These are phyloP conservation scores for Anisognathus igniventris DNA, from an alignment of 2,797 vertebrate species.

Conservation along the genomic window DNA sequence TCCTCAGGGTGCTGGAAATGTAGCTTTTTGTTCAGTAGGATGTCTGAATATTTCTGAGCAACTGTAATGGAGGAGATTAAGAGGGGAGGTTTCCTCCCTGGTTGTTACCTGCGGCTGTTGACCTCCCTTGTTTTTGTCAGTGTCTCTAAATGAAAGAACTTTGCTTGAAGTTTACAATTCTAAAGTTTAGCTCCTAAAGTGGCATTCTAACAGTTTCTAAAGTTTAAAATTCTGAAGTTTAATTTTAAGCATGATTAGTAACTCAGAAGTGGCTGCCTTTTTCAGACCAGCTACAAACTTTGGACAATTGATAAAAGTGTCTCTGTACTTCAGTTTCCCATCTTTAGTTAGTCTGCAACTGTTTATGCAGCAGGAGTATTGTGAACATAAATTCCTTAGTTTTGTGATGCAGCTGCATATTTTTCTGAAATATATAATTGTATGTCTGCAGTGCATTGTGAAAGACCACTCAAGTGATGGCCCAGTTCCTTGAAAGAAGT, in stretches of 20 bases:
- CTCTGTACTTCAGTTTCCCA: neutral
- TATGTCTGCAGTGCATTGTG: neutral
- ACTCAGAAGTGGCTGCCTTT: neutral
- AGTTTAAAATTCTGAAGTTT: neutral
- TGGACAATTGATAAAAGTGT: neutral
- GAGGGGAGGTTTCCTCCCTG: neutral
- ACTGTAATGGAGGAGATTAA: neutral
- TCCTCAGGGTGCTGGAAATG: neutral
- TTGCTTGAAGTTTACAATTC: neutral
- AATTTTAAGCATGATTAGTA: neutral
- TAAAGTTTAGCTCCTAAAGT: neutral
- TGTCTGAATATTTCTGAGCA: neutral
- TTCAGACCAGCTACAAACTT: neutral
- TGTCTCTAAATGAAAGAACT: neutral
- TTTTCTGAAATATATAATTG: neutral
- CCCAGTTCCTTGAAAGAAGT: neutral
- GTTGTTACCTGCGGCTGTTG: neutral
- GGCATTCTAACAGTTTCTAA: neutral
- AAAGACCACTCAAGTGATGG: neutral
- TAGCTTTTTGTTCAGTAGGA: neutral
- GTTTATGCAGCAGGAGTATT: neutral
- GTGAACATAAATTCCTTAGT: neutral
- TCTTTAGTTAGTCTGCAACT: neutral
- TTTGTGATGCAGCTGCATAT: neutral
- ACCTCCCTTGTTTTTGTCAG: neutral